Percentiles rank a stretch among this genome's conserved stretches.
Evolutionary conservation across 2,797 vertebrate species (phyloP).

Genomic region (Tokudaia tokunoshimensis): DNA sequence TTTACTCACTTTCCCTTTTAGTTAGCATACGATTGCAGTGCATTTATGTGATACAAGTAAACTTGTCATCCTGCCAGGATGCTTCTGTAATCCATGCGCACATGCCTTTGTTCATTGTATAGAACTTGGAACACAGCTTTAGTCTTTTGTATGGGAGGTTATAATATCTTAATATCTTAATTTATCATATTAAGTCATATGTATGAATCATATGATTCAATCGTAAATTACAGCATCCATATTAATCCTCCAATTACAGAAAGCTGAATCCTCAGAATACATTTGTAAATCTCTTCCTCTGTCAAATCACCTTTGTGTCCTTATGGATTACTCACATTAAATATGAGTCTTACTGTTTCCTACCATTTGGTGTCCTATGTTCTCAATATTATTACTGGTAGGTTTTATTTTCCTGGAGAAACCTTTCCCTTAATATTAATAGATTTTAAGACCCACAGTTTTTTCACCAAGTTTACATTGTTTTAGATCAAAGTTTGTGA

Average conservation of each 20-base stretch:
- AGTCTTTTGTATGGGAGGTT: not conserved
- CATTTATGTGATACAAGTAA: not conserved
- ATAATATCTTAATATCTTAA: conserved; percentile 8
- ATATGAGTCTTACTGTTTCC: not conserved
- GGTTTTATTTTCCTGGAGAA: conserved; percentile 14
- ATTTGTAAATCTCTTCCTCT: not conserved
- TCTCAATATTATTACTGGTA: not conserved
- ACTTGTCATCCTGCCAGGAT: not conserved
- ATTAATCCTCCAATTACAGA: not conserved
- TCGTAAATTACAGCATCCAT: not conserved
- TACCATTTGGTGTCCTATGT: not conserved
- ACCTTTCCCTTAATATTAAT: not conserved
- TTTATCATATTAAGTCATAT: not conserved
- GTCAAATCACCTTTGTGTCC: conserved; percentile 4
- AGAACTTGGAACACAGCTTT: conserved; percentile 1
- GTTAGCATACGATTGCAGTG: not conserved
- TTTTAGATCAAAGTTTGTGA: conserved; percentile 26
- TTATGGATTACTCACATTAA: not conserved
- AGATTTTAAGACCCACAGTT: not conserved
- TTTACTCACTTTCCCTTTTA: not conserved
- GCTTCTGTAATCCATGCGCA: not conserved
- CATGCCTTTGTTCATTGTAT: not conserved
- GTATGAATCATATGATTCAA: not conserved
- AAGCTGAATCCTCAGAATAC: not conserved
- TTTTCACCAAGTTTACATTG: not conserved